Percentiles rank a stretch among this genome's conserved stretches.
Evolutionary conservation across 1,140 invertebrate genomes (phyloP).

Genomic region (Cryptotermes secundus): DNA sequence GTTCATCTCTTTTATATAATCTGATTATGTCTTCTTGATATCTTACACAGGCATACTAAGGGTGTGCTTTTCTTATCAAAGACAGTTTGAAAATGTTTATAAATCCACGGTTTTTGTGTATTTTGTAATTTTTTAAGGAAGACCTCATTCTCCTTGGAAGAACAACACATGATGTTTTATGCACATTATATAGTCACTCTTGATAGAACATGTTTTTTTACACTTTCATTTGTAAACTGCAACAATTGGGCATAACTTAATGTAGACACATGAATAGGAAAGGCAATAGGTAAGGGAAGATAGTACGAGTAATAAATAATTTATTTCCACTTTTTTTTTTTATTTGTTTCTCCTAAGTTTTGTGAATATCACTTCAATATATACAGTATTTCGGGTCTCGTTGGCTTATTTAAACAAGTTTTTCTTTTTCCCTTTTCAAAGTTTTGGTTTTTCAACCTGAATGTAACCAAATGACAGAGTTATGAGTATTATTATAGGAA

Average conservation of each 20-base stretch:
- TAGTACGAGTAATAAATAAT: neutral
- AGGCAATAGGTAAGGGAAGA: neutral
- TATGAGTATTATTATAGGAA: neutral
- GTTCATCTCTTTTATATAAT: no score
- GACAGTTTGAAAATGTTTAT: no score
- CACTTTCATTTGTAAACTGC: no score
- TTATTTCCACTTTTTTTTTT: neutral
- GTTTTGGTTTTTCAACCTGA: neutral
- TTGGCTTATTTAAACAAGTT: conserved; percentile 8
- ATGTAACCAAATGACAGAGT: neutral
- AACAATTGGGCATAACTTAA: neutral
- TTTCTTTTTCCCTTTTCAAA: neutral
- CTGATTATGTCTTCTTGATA: no score
- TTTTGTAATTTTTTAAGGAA: no score
- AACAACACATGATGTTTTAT: no score
- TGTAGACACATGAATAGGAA: neutral
- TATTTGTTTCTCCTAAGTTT: conserved; percentile 14
- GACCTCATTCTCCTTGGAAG: no score
- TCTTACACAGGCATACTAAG: no score
- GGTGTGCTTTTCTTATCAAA: no score
- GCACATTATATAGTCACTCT: no score
- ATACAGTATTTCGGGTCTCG: conserved; percentile 11
- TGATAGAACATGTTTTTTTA: no score
- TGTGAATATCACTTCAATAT: conserved; percentile 14
- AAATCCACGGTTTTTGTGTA: no score